phyloP scores from a whole-genome alignment of 1,140 invertebrate species.

The Callitettix versicolor region DNA sequence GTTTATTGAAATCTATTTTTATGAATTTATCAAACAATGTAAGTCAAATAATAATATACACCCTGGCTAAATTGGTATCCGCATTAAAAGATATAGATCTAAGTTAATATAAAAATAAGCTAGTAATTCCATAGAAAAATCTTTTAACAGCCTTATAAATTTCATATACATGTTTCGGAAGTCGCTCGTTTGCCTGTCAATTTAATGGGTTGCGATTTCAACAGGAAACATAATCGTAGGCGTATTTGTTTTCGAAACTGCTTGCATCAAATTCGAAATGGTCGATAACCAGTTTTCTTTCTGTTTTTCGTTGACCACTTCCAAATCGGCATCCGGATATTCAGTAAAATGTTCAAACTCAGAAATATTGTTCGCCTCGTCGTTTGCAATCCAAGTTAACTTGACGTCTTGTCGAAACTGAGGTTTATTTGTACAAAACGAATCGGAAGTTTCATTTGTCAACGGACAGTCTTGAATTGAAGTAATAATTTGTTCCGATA shows the following conservation, averaged over 20 bases:
- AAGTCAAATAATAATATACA: not conserved
- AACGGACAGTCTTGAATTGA: too few relatives aligned
- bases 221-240: not conserved
- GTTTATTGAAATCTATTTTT: too few relatives aligned
- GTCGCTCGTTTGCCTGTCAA: not conserved
- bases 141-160: slow-evolving; percentile 1
- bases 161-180: not conserved
- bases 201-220: not conserved
- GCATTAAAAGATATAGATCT: too few relatives aligned
- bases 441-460: too few relatives aligned
- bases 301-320: not conserved
- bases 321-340: not conserved
- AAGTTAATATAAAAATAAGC: slow-evolving; percentile 7
- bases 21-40: too few relatives aligned
- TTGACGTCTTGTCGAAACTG: too few relatives aligned
- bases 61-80: not conserved
- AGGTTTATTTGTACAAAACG: too few relatives aligned
- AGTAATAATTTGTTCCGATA: too few relatives aligned
- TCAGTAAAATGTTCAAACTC: too few relatives aligned
- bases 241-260: not conserved
- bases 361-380: too few relatives aligned
- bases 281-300: slow-evolving; percentile 1
- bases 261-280: not conserved
- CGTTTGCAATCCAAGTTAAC: too few relatives aligned
- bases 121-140: not conserved